These are phyloP conservation scores for Macroglossus sobrinus DNA, from an alignment of 2,113 vertebrate species.

Conservation along the genomic window DNA sequence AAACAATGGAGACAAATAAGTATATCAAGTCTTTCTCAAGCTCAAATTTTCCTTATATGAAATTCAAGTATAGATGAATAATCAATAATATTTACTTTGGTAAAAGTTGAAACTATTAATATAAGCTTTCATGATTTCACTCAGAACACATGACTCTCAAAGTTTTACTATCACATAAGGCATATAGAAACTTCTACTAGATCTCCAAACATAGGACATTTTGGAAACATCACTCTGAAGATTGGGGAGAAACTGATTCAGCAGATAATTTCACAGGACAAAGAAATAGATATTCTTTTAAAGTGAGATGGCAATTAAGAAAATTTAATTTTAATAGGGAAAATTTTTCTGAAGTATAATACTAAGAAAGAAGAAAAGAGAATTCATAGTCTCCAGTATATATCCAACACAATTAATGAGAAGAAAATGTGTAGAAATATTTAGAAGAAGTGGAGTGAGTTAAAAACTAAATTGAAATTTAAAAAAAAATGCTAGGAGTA, in stretches of 20 bases:
- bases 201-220: not conserved
- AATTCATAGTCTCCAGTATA: not conserved
- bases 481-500: not conserved
- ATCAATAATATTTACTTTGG: not conserved
- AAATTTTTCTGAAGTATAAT: not conserved
- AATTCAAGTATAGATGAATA: not conserved
- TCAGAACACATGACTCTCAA: not conserved
- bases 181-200: not conserved
- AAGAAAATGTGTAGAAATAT: not conserved
- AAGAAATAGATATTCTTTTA: not conserved
- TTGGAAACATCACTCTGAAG: not conserved
- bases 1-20: not conserved
- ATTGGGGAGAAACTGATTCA: not conserved
- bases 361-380: not conserved
- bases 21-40: not conserved
- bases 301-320: not conserved
- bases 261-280: not conserved
- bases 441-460: not conserved
- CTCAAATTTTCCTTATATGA: not conserved
- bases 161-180: not conserved
- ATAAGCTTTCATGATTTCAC: not conserved
- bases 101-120: not conserved
- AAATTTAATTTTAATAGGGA: not conserved
- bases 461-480: not conserved
- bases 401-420: not conserved